Base-by-base conservation (phyloP, 2,888 invertebrate genomes). In the Ypsolopha sequella region DNA sequence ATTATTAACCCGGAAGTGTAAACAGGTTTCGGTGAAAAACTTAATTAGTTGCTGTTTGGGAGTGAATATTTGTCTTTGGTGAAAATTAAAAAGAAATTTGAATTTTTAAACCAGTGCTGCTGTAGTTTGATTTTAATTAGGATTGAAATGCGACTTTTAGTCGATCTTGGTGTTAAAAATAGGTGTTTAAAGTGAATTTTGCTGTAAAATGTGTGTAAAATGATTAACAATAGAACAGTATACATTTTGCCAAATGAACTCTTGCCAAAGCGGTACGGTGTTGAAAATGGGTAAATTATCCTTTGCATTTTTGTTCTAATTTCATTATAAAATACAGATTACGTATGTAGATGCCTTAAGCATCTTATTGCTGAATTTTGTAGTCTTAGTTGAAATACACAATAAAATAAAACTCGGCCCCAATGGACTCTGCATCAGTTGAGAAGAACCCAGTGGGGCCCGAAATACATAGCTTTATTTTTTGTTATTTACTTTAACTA, bases 171-270 rank as follows among this genome's bases (percentile, higher is more conserved):
- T 38, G 6, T 10, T 38, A 10, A 39, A 39, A 39, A 39, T 39
- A 1, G 24, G 2, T 24, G 24, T 24, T 24, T 24, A 24, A 24
- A 24, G 24, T 24, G 4, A 24, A 24, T 24, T 24, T 24, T 24
- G 4, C 24, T 24, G 24, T 24, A 24, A 24, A 24, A 24, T 24
- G 24, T 24, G 24, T 24, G 24, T 24, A 24, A 24, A 24, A 85
- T 85, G 84, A 75, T 84, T 61, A 80, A 84, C 60, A 86, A 85
- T 55, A 70, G 84, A 53, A 84, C 86, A 48, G 86, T 86, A 55
- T 85, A 84, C 61, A 85, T 86, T 57, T 69, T 86, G 67, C 86
- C 86, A 61, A 85, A 85, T 55, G 86, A 86, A 65, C 65, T 86
- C 38, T 66, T 86, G 54, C 86, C 86, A 62, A 85, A 79, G 70